A percentile compares a stretch with the other conserved stretches of the same genome.
Evolutionary conservation across 1,140 invertebrate genomes (phyloP).

Genomic region (Zaprionus ornatus): DNA sequence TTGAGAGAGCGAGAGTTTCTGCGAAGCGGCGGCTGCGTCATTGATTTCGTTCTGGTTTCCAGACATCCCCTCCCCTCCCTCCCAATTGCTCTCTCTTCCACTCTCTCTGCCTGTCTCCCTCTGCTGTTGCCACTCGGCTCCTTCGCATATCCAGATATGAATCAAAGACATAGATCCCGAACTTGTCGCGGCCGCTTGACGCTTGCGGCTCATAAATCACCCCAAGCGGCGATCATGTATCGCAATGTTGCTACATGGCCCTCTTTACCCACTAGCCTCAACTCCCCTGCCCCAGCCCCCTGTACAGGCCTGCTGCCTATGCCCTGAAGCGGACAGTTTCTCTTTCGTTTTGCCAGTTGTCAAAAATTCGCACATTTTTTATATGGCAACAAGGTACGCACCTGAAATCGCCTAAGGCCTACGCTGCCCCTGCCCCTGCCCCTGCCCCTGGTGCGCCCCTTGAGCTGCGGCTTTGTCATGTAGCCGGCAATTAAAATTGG

Average conservation of each 20-base stretch:
- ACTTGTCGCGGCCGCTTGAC: conserved; percentile 14
- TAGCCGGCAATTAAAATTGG: conserved; percentile 77
- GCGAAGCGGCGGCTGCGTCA: conserved; percentile 37
- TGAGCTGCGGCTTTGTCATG: conserved; percentile 48
- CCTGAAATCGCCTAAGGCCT: neutral
- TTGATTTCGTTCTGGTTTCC: conserved; percentile 27
- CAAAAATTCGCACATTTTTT: conserved; percentile 76
- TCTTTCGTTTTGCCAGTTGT: conserved; percentile 69
- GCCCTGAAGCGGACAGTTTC: neutral
- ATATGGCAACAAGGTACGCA: conserved; percentile 17
- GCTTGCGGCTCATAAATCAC: conserved; percentile 36
- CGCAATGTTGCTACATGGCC: conserved; percentile 36
- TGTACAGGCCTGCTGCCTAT: neutral
- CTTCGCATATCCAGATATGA: conserved; percentile 8
- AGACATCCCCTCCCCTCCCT: neutral
- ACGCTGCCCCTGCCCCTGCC: neutral
- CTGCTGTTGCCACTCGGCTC: neutral
- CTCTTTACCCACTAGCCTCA: neutral
- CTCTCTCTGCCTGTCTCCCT: neutral
- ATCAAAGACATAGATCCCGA: conserved; percentile 22
- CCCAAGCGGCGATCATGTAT: conserved; percentile 30
- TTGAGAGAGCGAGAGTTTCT: conserved; percentile 38
- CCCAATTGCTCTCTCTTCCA: too few relatives aligned
- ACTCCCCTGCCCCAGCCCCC: too few relatives aligned
- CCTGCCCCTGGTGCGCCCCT: neutral